Base-by-base conservation (phyloP, 2,113 vertebrate species). In the Litocranius walleri region DNA sequence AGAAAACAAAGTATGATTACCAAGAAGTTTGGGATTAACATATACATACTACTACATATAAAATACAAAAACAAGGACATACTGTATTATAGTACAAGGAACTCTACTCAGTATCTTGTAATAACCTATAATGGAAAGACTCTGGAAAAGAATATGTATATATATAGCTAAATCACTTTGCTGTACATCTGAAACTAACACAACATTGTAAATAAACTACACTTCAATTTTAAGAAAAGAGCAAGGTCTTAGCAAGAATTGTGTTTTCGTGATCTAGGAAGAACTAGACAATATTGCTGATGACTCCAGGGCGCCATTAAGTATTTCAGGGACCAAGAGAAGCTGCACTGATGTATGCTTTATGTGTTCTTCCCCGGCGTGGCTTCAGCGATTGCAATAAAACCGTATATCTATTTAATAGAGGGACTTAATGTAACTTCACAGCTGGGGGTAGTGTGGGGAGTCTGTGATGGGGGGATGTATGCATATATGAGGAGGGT, bases 221-320 rank as follows among this genome's bases (percentile, higher is more conserved):
- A 56, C 19, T 36, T 83, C 81, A 83, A 27, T 36, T 36, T 82
- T 1, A 15, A 56, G 23, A 67, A 97, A 95, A 93, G 40, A 33
- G 40, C 7, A 80, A 13, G 3, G 8, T 64, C 27, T 95, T 91
- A 81, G 48, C 40, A 94, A 88, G n/a, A 86, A 93, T n/a, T 89
- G 33, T 36, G 36, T n/a, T 57, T 71, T 97, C 52, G 57, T 67
- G 30, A 84, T 67, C 54, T 77, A 48, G 25, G 17, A 56, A 89
- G 50, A 92, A 87, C 16, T 7, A 95, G 64, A 61, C 25, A 89
- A 45, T 74, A 88, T 64, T 61, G 30, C 11, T 56, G 36, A 48
- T n/a, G 80, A 62, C 17, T 90, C 56, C 57, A 88, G 74, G 17
- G 6, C 61, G 17, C 33, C 30, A 21, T 59, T 29, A 50, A 48